Conservation (phyloP, 1,140 invertebrate genomes). For the Drosophila tropicalis region DNA sequence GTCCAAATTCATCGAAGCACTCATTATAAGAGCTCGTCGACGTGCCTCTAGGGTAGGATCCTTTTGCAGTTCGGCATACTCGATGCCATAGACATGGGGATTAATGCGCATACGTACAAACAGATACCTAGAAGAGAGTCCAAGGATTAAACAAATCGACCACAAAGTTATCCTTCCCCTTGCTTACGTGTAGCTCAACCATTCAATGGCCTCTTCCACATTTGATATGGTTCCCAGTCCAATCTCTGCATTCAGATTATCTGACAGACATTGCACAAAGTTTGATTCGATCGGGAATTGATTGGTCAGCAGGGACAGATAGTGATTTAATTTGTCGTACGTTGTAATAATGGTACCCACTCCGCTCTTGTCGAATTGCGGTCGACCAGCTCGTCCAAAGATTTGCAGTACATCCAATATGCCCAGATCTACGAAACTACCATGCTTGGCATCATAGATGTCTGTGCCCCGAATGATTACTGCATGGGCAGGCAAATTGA, state of each 20-base stretch:
- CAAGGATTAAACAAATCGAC: background rate
- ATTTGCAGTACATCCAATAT: constrained; percentile 99
- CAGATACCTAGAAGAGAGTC: constrained; percentile 86
- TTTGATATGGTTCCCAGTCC: constrained; percentile 97
- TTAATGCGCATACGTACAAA: constrained; percentile 97
- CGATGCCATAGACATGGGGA: constrained; percentile 95
- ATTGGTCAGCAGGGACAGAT: constrained; percentile 96
- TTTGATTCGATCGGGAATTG: constrained; percentile 99
- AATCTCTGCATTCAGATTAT: constrained; percentile 99
- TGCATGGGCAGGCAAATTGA: constrained; percentile 98
- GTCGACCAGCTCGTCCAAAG: constrained; percentile 98
- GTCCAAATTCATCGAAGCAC: constrained; percentile 93
- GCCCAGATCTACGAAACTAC: constrained; percentile 96
- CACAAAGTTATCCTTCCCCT: fast-evolving
- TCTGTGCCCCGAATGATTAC: constrained; percentile 98
- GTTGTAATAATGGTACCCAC: constrained; percentile 98
- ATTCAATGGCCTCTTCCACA: constrained; percentile 97
- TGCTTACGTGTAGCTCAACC: constrained; percentile 95
- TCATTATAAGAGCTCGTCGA: constrained; percentile 90
- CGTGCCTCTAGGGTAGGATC: constrained; percentile 91
- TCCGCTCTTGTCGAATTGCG: constrained; percentile 95
- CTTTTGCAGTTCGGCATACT: constrained; percentile 88
- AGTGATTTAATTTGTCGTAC: constrained; percentile 96
- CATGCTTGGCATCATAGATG: constrained; percentile 98
- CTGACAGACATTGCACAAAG: constrained; percentile 94